A percentile compares a stretch with the other conserved stretches of the same genome.
phyloP scores from a whole-genome alignment of 2,113 vertebrate genomes.

The Cyanistes caeruleus region DNA sequence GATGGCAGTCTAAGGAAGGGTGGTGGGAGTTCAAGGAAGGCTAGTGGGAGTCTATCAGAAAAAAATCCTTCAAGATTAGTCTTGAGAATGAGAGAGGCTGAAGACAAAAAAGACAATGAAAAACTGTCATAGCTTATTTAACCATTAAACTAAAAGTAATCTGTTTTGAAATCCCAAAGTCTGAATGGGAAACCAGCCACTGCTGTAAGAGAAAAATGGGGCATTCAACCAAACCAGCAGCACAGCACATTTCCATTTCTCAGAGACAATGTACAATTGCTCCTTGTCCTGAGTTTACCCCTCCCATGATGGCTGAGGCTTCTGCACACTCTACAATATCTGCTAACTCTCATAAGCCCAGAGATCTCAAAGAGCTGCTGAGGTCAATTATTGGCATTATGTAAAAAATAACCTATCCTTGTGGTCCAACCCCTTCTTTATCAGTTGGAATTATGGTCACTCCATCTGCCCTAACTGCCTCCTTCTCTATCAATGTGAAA shows the following conservation, averaged over 20 bases:
- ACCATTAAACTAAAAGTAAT: slow-evolving; percentile 22
- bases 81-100: not conserved
- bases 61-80: not conserved
- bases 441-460: not conserved
- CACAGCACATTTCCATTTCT: not conserved
- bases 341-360: not conserved
- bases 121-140: slow-evolving; percentile 20
- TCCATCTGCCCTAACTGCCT: not conserved
- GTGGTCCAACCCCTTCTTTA: not conserved
- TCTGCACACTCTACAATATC: not conserved
- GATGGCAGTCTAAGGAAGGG: not conserved
- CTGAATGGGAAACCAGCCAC: not conserved
- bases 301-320: not conserved
- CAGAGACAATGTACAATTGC: rapidly evolving
- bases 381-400: not conserved
- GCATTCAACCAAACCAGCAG: not conserved
- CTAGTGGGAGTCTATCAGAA: slow-evolving; percentile 4
- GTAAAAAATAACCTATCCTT: not conserved
- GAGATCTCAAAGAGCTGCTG: not conserved
- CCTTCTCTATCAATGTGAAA: not conserved
- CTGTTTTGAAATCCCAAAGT: not conserved
- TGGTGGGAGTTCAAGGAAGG: slow-evolving; percentile 6
- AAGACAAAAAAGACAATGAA: not conserved
- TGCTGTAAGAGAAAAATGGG: not conserved
- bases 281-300: not conserved